Evolutionary conservation across 2,888 invertebrate genomes (phyloP), one percentile per base, ranked within the genome.

Genomic region (Graphium colonna): DNA sequence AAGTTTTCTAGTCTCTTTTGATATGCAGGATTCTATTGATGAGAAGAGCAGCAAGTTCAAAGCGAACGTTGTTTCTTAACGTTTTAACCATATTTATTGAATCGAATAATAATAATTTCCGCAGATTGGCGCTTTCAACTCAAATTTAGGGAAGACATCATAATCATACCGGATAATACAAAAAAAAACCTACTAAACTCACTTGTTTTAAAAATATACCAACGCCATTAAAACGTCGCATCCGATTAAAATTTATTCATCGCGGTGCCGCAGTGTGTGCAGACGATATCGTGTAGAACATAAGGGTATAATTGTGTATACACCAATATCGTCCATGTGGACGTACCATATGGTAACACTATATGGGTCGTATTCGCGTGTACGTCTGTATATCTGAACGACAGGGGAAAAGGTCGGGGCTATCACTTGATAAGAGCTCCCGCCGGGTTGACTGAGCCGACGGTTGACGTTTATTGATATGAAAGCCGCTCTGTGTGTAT

Each of bases 391-490:
- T 59, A 59, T 62, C 61, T 53, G 45, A 56, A 51, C 69, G 71
- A 73, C 71, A 70, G 73, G 76, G 81, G 79, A 75, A 77, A 81
- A 83, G 85, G 85, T 86, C 84, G 86, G 79, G 85, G 85, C 69
- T 86, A 82, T 84, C 79, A 71, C 56, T 62, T 68, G 87, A 86
- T 86, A 87, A 82, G 73, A 61, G 64, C 43, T 69, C 73, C 58
- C 71, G 69, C 60, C 64, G 71, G 60, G 75, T 77, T 76, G 74
- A 71, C 71, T 76, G 75, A 72, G 77, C 75, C 71, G 69, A 72
- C 63, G 68, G 72, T 71, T 69, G 70, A 71, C 65, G 21, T 64
- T 64, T 59, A 58, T 60, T 42, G 53, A 55, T 60, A 59, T 50
- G 49, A 56, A 53, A 51, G 57, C 36, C 40, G 47, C 45, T 39